These are phyloP conservation scores for Heloderma charlesbogerti DNA, from an alignment of 2,113 vertebrate species.

Conservation along the genomic window DNA sequence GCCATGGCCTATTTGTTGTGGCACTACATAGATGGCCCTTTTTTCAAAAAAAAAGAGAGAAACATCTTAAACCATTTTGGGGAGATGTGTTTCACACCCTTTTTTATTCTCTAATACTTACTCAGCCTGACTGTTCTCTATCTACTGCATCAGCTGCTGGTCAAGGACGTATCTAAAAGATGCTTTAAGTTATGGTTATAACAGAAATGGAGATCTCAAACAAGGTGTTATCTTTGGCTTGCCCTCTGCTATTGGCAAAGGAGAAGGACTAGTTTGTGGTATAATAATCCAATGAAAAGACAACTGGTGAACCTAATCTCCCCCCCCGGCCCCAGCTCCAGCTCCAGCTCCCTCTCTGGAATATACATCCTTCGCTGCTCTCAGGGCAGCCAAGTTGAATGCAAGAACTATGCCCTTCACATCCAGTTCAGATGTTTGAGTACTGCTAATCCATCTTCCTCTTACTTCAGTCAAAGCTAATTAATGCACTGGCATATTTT, in stretches of 20 bases:
- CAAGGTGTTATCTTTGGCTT: not conserved
- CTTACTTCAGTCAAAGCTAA: not conserved
- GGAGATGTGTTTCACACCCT: not conserved
- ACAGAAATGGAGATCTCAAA: not conserved
- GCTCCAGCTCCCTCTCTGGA: not conserved
- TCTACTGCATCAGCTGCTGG: not conserved
- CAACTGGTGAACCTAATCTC: not conserved
- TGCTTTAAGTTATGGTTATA: rapidly evolving
- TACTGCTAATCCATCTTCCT: not conserved
- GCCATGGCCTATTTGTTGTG: conserved; percentile 57
- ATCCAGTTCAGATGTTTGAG: not conserved
- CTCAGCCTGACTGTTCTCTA: not conserved
- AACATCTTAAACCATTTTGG: not conserved
- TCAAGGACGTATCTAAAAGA: not conserved
- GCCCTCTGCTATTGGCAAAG: rapidly evolving
- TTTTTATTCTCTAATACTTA: not conserved
- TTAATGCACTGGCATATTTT: not conserved
- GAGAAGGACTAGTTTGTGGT: not conserved
- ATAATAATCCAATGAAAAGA: not conserved
- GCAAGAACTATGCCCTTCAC: not conserved
- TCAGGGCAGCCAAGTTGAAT: not conserved
- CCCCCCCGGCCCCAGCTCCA: too few species aligned
- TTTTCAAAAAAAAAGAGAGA: not conserved
- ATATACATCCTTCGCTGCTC: not conserved
- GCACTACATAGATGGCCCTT: rapidly evolving